Conservation (phyloP, 2,888 invertebrate species). For the Ceramica pisi region DNA sequence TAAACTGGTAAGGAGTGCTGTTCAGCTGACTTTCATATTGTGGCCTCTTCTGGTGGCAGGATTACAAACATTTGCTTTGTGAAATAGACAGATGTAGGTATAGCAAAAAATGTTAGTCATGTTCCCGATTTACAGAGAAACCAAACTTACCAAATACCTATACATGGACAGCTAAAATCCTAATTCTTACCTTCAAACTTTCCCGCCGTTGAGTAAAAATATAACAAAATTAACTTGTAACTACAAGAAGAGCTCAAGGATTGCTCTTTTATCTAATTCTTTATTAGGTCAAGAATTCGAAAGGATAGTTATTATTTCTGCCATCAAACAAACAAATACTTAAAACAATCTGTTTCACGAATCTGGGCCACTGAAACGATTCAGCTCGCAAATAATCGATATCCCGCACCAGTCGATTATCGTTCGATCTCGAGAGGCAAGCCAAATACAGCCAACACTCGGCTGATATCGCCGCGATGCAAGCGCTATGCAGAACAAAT, state of each 20-base stretch:
- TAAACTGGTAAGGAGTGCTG: slow-evolving; percentile 14
- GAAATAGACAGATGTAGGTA: not conserved
- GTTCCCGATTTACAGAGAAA: not conserved
- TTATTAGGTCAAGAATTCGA: not conserved
- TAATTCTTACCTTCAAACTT: not conserved
- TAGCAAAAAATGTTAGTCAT: not conserved
- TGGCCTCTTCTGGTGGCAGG: not conserved
- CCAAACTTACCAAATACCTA: not conserved
- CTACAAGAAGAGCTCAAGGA: not conserved
- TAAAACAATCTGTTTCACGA: slow-evolving; percentile 16
- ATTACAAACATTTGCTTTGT: not conserved
- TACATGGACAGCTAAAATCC: not conserved
- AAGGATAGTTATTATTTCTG: not conserved
- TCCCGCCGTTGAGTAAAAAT: not conserved
- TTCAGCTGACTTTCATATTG: slow-evolving; percentile 11
- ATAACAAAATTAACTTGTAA: too few species aligned
- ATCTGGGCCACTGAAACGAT: slow-evolving; percentile 29
- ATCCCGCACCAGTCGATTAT: slow-evolving; percentile 64
- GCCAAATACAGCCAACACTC: slow-evolving; percentile 66
- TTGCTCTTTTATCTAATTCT: not conserved
- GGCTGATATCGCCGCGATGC: slow-evolving; percentile 78
- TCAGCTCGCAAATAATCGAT: slow-evolving; percentile 41
- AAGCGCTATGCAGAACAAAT: slow-evolving; percentile 86
- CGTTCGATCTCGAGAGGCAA: slow-evolving; percentile 63
- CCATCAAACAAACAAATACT: not conserved